phyloP scores from a whole-genome alignment of 2,888 invertebrate genomes.

The Cataglyphis rosenhaueri region DNA sequence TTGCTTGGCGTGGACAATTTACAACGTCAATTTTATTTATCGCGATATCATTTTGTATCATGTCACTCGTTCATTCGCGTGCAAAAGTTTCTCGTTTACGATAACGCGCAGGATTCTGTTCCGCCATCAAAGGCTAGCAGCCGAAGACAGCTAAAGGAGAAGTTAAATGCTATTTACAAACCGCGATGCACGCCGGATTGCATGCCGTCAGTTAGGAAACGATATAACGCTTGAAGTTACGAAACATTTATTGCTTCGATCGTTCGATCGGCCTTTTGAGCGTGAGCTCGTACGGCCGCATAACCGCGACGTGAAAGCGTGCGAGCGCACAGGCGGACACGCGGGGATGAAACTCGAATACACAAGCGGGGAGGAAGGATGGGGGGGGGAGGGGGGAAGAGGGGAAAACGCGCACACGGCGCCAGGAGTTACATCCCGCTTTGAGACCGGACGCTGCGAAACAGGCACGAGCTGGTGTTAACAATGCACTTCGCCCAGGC shows the following conservation, averaged over 20 bases:
- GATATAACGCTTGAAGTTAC: conserved; percentile 35
- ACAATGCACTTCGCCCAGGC: conserved; percentile 66
- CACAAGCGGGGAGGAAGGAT: neutral
- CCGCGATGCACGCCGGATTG: neutral
- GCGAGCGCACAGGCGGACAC: conserved; percentile 16
- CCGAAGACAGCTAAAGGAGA: neutral
- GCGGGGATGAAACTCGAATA: conserved; percentile 27
- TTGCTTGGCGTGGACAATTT: neutral
- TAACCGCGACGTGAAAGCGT: conserved; percentile 29
- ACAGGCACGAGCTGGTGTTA: conserved; percentile 57
- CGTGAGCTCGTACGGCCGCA: neutral
- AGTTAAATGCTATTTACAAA: conserved; percentile 31
- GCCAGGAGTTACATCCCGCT: conserved; percentile 52
- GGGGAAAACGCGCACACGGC: neutral
- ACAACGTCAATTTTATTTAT: neutral
- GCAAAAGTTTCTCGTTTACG: neutral
- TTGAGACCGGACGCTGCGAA: conserved; percentile 64
- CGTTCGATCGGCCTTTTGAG: conserved; percentile 38
- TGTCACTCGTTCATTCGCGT: neutral
- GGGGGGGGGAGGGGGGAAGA: neutral
- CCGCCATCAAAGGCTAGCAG: neutral
- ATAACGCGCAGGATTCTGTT: neutral
- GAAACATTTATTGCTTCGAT: conserved; percentile 60
- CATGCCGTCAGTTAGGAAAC: conserved; percentile 5
- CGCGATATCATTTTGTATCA: neutral